A percentile compares a stretch with the other conserved stretches of the same genome.
These are phyloP conservation scores for Boloria euphrosyne DNA, from an alignment of 2,888 invertebrate species.

Conservation along the genomic window DNA sequence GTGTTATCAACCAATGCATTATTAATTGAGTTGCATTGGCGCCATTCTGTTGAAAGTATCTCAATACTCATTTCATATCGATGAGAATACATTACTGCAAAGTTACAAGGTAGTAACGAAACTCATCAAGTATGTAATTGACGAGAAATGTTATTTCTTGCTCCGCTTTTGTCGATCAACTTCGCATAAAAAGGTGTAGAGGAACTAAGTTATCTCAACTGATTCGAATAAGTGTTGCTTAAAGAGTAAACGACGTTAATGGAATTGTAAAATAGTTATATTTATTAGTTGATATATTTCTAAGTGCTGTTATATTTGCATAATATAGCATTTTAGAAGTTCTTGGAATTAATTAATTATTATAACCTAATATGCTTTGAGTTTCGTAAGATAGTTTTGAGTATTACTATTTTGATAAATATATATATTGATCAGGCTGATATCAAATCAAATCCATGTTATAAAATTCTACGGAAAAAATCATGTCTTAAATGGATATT, in stretches of 20 bases:
- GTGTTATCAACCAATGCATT: constrained; percentile 39
- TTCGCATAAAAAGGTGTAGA: constrained; percentile 39
- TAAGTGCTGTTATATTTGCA: constrained; percentile 9
- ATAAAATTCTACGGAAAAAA: no score
- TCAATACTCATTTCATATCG: constrained; percentile 31
- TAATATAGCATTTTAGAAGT: constrained; percentile 5
- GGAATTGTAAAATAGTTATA: constrained; percentile 41
- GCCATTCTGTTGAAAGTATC: constrained; percentile 32
- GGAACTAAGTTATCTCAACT: constrained; percentile 56
- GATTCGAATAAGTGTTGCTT: constrained; percentile 60
- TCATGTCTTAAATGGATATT: no score
- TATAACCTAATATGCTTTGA: neutral
- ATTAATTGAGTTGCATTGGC: constrained; percentile 38
- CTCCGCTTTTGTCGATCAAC: constrained; percentile 39
- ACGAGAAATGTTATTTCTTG: constrained; percentile 23
- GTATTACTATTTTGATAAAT: no score
- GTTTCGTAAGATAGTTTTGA: no score
- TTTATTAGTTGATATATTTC: constrained; percentile 13
- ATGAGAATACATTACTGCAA: constrained; percentile 33
- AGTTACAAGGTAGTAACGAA: constrained; percentile 32
- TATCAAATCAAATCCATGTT: no score
- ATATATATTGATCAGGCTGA: no score
- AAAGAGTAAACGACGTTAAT: constrained; percentile 47
- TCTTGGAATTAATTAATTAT: constrained; percentile 2
- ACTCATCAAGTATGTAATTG: constrained; percentile 30